phyloP scores from a whole-genome alignment of 1,140 invertebrate species.

The Pararge aegeria region DNA sequence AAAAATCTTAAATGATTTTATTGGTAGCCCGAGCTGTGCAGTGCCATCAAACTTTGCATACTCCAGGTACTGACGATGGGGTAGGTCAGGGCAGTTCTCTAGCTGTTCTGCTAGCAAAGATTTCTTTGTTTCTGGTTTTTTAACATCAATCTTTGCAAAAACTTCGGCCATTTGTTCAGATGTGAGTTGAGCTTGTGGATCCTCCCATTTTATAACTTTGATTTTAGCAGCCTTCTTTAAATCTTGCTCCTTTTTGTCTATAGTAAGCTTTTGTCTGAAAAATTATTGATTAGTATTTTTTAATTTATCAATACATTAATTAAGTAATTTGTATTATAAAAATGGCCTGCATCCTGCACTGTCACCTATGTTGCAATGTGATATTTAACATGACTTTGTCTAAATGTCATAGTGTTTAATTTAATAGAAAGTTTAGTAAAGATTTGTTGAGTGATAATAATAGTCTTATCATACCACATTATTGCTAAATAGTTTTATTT shows the following conservation, averaged over 20 bases:
- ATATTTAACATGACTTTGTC: too few relatives aligned
- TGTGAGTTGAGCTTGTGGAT: conserved; percentile 72
- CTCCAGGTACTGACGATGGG: conserved; percentile 92
- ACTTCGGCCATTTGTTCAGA: conserved; percentile 84
- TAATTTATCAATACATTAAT: not conserved
- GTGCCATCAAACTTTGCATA: conserved; percentile 96
- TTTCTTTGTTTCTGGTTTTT: conserved; percentile 60
- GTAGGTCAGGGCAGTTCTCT: conserved; percentile 86
- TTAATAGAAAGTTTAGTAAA: too few relatives aligned
- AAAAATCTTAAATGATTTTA: conserved; percentile 91
- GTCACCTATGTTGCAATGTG: too few relatives aligned
- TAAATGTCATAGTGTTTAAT: too few relatives aligned
- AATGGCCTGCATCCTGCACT: too few relatives aligned
- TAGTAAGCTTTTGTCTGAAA: conserved; percentile 89
- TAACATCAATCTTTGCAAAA: conserved; percentile 82
- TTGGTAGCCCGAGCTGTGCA: conserved; percentile 87
- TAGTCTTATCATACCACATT: too few relatives aligned
- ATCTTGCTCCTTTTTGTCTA: conserved; percentile 94
- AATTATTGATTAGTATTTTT: not conserved
- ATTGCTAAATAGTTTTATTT: too few relatives aligned
- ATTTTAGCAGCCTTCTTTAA: conserved; percentile 89
- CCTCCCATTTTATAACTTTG: conserved; percentile 89
- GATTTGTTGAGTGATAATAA: too few relatives aligned
- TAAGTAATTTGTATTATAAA: too few relatives aligned
- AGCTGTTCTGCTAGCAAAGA: conserved; percentile 87